phyloP scores from a whole-genome alignment of 2,113 vertebrate genomes.

The Gorsachius goisagi region DNA sequence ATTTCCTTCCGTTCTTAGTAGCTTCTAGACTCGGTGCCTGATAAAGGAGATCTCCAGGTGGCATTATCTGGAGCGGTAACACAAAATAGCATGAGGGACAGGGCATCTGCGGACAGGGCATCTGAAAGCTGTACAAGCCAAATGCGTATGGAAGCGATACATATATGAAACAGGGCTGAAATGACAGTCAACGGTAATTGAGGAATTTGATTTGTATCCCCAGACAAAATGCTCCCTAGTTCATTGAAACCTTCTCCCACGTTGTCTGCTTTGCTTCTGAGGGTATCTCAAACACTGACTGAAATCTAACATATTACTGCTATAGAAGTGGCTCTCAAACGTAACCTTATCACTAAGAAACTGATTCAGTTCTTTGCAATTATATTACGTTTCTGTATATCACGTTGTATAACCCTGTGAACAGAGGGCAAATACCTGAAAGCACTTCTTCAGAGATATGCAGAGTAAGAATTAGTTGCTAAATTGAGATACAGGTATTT shows the following conservation, averaged over 20 bases:
- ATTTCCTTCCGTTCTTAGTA: neutral
- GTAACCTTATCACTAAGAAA: neutral
- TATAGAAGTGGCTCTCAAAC: neutral
- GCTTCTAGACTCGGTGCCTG: neutral
- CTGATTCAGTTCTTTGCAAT: neutral
- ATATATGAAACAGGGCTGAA: neutral
- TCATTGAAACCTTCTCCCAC: neutral
- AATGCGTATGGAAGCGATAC: neutral
- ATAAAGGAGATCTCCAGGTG: neutral
- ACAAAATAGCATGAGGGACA: neutral
- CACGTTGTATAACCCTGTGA: neutral
- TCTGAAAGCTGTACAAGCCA: neutral
- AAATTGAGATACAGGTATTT: neutral
- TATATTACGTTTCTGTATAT: accelerated
- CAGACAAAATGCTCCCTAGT: neutral
- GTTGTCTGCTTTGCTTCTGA: neutral
- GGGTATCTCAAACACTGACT: neutral
- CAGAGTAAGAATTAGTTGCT: neutral
- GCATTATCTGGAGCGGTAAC: neutral
- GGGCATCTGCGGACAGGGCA: neutral
- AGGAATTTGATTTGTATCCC: neutral
- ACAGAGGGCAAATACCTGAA: neutral
- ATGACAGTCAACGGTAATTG: neutral
- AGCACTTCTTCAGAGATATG: neutral
- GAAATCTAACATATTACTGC: neutral